Percentiles rank a stretch among this genome's conserved stretches.
Evolutionary conservation across 2,888 invertebrate genomes (phyloP).

Genomic region (Scrobipalpa atriplicella): DNA sequence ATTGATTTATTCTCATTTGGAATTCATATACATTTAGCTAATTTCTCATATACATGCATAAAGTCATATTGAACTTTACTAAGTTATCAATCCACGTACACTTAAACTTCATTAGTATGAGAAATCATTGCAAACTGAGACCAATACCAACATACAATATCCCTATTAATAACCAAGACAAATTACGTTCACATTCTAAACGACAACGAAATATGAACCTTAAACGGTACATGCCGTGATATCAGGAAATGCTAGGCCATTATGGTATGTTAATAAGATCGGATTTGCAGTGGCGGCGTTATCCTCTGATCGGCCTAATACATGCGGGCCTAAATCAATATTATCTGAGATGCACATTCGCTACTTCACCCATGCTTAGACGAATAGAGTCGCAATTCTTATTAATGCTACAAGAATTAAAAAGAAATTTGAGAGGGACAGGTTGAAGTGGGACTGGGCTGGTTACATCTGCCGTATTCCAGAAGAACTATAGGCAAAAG

Average conservation of each 20-base stretch:
- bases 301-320: conserved; percentile 32
- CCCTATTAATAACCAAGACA: conserved; percentile 25
- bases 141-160: conserved; percentile 19
- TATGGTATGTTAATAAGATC: conserved; percentile 30
- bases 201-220: conserved; percentile 25
- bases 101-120: neutral
- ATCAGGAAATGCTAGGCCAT: conserved; percentile 11
- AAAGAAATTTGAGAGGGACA: too few species aligned
- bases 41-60: too few species aligned
- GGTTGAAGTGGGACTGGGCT: too few species aligned
- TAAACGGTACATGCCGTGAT: conserved; percentile 9
- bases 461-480: too few species aligned
- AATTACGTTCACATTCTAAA: conserved; percentile 11
- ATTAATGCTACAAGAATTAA: neutral
- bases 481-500: too few species aligned
- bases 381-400: conserved; percentile 36
- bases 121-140: conserved; percentile 8
- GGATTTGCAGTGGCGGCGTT: conserved; percentile 29
- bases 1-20: too few species aligned
- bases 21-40: too few species aligned
- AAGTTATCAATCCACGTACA: neutral
- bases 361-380: conserved; percentile 28
- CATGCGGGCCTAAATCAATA: conserved; percentile 34
- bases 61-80: neutral
- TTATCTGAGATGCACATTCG: conserved; percentile 33